Percentiles rank a stretch among this genome's conserved stretches.
Evolutionary conservation across 2,113 vertebrate species (phyloP).

Genomic region (Sturnira hondurensis): DNA sequence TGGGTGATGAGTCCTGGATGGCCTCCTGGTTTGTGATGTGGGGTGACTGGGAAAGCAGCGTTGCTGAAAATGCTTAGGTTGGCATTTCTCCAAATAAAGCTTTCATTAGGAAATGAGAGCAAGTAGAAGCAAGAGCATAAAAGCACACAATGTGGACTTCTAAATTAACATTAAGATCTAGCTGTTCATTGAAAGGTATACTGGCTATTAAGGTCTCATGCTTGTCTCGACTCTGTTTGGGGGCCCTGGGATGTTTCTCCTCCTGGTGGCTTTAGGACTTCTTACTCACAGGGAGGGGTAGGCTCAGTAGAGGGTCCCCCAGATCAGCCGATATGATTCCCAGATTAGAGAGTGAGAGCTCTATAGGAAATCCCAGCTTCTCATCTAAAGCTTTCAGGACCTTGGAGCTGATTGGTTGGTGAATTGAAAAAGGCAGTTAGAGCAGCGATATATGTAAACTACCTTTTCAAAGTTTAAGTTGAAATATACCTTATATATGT

Average conservation of each 20-base stretch:
- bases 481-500: not conserved
- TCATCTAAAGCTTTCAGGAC: not conserved
- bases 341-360: not conserved
- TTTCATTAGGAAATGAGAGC: not conserved
- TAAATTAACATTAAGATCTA: not conserved
- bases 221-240: not conserved
- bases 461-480: not conserved
- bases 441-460: not conserved
- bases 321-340: not conserved
- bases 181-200: not conserved
- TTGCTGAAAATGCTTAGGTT: not conserved
- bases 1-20: not conserved
- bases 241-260: not conserved
- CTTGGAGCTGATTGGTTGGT: not conserved
- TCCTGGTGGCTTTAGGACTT: not conserved
- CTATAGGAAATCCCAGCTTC: not conserved
- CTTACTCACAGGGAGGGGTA: not conserved
- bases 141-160: not conserved
- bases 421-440: not conserved
- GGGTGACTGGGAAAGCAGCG: not conserved
- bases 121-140: not conserved
- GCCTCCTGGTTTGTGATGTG: not conserved
- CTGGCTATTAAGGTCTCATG: not conserved
- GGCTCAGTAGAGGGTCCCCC: not conserved
- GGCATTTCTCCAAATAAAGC: not conserved